These are phyloP conservation scores for Strix occidentalis DNA, from an alignment of 2,797 vertebrate genomes.

Conservation along the genomic window DNA sequence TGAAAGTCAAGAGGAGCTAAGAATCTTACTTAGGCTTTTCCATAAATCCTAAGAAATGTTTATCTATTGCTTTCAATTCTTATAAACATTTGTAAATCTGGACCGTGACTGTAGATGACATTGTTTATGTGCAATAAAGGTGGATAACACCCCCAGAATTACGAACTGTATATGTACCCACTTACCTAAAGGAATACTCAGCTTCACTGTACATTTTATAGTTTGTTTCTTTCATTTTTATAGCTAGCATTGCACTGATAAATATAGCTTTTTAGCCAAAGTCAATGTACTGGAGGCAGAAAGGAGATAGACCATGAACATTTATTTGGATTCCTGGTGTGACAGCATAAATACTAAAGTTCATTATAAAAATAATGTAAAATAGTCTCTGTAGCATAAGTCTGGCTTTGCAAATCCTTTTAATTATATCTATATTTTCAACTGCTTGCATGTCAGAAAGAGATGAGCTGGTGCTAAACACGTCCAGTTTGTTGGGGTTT, in stretches of 20 bases:
- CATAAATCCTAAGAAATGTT: background rate
- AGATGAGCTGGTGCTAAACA: conserved; percentile 44
- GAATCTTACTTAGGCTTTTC: background rate
- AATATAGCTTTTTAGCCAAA: conserved; percentile 65
- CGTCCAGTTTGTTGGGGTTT: background rate
- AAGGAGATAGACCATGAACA: conserved; percentile 45
- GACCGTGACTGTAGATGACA: background rate
- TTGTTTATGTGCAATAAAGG: background rate
- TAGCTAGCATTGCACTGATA: conserved; percentile 54
- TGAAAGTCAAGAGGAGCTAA: background rate
- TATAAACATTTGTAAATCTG: background rate
- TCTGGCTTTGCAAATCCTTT: conserved; percentile 59
- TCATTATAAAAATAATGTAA: conserved; percentile 47
- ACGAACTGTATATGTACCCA: accelerated
- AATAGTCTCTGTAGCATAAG: background rate
- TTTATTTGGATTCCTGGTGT: conserved; percentile 65
- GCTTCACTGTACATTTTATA: background rate
- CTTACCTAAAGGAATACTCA: background rate
- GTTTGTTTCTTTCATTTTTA: conserved; percentile 51
- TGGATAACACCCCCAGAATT: background rate
- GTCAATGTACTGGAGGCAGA: conserved; percentile 47
- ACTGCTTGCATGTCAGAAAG: conserved; percentile 40
- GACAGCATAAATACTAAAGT: conserved; percentile 8
- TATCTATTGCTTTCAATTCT: background rate
- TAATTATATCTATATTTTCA: conserved; percentile 68